Percentiles rank a stretch among this genome's conserved stretches.
phyloP scores from a whole-genome alignment of 2,797 vertebrate genomes.

The Siniperca scherzeri region DNA sequence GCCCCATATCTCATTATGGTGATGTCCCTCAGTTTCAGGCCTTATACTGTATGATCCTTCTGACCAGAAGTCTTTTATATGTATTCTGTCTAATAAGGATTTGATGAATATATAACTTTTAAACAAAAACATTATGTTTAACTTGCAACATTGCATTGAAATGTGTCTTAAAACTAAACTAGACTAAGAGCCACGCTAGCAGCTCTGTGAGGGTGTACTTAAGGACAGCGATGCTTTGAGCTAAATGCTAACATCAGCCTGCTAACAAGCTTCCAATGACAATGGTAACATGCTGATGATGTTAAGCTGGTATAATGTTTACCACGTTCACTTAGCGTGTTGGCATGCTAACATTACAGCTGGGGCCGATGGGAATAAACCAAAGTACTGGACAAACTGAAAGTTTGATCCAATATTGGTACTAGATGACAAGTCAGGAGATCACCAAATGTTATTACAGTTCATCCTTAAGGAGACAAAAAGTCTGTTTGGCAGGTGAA shows the following conservation, averaged over 20 bases:
- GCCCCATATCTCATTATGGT: slow-evolving; percentile 54
- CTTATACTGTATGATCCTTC: background rate
- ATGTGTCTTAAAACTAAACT: background rate
- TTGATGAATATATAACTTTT: background rate
- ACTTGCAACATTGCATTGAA: background rate
- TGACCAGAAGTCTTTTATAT: background rate
- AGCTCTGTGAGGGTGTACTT: background rate
- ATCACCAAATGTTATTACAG: no score
- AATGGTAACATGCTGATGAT: background rate
- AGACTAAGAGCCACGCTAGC: no score
- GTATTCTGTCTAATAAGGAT: slow-evolving; percentile 6
- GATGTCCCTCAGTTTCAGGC: slow-evolving; percentile 26
- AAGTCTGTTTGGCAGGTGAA: background rate
- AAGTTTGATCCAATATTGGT: background rate
- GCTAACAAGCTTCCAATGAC: background rate
- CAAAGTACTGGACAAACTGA: background rate
- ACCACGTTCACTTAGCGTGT: no score
- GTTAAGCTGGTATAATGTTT: background rate
- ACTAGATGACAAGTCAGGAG: background rate
- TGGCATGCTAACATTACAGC: background rate
- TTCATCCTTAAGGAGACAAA: no score
- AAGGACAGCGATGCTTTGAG: no score
- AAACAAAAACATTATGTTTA: background rate
- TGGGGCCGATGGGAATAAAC: background rate
- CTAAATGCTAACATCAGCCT: background rate